Percentiles rank a stretch among this genome's conserved stretches.
Evolutionary conservation across 2,888 invertebrate genomes (phyloP).

Genomic region (Saturnia pavonia): DNA sequence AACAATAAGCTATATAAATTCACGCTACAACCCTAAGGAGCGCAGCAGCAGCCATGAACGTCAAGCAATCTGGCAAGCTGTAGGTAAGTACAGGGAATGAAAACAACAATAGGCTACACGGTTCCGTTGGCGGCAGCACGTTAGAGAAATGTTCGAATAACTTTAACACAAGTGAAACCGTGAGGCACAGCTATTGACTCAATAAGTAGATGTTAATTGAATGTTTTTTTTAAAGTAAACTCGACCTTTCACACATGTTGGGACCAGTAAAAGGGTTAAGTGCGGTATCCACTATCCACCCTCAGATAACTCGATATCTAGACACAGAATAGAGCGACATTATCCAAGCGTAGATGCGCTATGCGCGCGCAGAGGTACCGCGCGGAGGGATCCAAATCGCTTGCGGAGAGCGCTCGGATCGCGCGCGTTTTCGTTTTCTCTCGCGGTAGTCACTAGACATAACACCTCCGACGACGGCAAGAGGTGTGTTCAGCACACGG

Average conservation of each 20-base stretch:
- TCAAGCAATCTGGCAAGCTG: too few relatives aligned
- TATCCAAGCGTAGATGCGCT: constrained; percentile 70
- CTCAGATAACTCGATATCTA: constrained; percentile 77
- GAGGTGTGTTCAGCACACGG: constrained; percentile 52
- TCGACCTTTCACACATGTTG: constrained; percentile 51
- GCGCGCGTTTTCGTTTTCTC: constrained; percentile 67
- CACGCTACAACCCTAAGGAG: too few relatives aligned
- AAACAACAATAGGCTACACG: too few relatives aligned
- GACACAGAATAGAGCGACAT: constrained; percentile 76
- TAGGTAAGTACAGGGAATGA: too few relatives aligned
- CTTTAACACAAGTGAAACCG: too few relatives aligned
- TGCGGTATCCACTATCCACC: constrained; percentile 49
- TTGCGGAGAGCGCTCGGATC: constrained; percentile 74
- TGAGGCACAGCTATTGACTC: neutral
- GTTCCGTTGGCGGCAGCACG: too few relatives aligned
- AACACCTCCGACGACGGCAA: constrained; percentile 61
- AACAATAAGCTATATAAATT: too few relatives aligned
- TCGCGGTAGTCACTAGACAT: constrained; percentile 58
- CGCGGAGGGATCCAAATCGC: constrained; percentile 78
- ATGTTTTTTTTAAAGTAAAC: constrained; percentile 28
- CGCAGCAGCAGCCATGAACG: too few relatives aligned
- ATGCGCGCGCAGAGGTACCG: constrained; percentile 78
- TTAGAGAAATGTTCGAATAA: too few relatives aligned
- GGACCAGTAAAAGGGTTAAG: constrained; percentile 62
- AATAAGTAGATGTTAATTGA: neutral